A percentile compares a stretch with the other conserved stretches of the same genome.
These are phyloP conservation scores for Lepidiolamprologus cunningtoni DNA, from an alignment of 2,113 vertebrate species.

Conservation along the genomic window DNA sequence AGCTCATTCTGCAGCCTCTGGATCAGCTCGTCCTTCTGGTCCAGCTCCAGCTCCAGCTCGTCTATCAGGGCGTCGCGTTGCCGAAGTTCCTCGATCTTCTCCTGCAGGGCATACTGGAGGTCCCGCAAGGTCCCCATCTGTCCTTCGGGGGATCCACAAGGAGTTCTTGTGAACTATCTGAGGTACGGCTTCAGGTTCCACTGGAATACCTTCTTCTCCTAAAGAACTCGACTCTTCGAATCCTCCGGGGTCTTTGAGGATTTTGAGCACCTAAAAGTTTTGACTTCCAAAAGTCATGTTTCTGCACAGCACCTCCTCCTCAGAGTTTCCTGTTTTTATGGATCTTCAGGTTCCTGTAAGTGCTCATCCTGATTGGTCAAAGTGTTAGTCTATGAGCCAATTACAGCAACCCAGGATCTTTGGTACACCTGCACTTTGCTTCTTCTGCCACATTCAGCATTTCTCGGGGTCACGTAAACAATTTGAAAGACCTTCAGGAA, in stretches of 20 bases:
- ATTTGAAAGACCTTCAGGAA: background rate
- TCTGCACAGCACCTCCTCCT: background rate
- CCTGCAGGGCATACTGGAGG: conserved; percentile 93
- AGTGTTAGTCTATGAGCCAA: background rate
- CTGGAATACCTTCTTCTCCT: background rate
- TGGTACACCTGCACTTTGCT: background rate
- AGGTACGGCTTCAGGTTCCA: background rate
- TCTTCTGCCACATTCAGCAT: background rate
- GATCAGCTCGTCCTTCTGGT: conserved; percentile 97
- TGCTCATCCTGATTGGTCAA: background rate
- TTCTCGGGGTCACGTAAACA: background rate
- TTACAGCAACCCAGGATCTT: background rate
- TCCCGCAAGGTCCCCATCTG: conserved; percentile 91
- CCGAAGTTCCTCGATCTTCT: conserved; percentile 95
- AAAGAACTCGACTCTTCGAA: background rate
- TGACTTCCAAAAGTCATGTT: background rate
- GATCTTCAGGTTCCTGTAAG: background rate
- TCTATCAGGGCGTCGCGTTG: conserved; percentile 95
- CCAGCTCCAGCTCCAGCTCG: conserved; percentile 95
- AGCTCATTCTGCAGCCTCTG: conserved; percentile 94
- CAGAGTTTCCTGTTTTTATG: background rate
- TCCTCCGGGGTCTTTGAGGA: rapidly evolving
- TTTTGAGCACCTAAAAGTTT: background rate
- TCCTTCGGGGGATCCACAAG: background rate
- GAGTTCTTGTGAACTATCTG: background rate